Evolutionary conservation across 2,888 invertebrate genomes (phyloP).

Genomic region (Gisinianus flammeolus): DNA sequence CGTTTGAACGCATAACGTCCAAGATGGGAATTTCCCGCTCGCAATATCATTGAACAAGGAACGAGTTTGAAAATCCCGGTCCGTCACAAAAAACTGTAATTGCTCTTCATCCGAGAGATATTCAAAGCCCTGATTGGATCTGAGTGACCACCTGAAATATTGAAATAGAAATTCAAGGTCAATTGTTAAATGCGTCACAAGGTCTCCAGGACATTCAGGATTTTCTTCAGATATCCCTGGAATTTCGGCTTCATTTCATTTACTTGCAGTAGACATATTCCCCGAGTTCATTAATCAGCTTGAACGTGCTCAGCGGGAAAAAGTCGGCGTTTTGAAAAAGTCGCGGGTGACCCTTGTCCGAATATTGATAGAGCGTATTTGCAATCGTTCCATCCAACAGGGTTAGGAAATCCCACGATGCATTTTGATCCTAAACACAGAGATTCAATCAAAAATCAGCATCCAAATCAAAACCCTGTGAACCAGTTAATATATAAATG

Average conservation of each 20-base stretch:
- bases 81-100: neutral
- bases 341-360: neutral
- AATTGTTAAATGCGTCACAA: too few species aligned
- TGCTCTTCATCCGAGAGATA: neutral
- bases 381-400: neutral
- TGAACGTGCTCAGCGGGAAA: neutral
- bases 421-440: neutral
- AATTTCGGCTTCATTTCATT: too few species aligned
- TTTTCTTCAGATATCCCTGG: too few species aligned
- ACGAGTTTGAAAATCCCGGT: neutral
- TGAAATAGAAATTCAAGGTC: too few species aligned
- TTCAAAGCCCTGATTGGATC: neutral
- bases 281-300: neutral
- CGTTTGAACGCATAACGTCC: neutral
- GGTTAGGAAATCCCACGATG: neutral
- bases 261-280: neutral
- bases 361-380: neutral
- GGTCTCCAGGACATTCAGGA: too few species aligned
- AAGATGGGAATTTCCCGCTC: neutral
- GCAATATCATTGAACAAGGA: neutral
- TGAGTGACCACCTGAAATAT: neutral
- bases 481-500: too few species aligned
- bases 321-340: neutral
- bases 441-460: too few species aligned
- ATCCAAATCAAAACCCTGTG: too few species aligned